These are phyloP conservation scores for Sturmia bella DNA, from an alignment of 2,888 invertebrate species.

Conservation along the genomic window DNA sequence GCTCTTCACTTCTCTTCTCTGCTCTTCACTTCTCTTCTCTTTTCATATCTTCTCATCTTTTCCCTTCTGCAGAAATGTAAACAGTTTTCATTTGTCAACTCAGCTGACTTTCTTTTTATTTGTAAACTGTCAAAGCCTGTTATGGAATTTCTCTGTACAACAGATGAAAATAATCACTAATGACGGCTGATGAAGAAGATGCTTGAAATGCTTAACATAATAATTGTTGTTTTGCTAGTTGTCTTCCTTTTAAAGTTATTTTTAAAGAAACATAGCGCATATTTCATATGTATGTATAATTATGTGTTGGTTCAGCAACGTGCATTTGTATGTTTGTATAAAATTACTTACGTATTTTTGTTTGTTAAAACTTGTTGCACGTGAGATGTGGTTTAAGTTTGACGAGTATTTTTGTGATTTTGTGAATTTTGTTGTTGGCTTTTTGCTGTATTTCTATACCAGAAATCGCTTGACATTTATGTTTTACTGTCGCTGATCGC, in stretches of 20 bases:
- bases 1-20: no score
- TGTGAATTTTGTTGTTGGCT: slow-evolving; percentile 26
- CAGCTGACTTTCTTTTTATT: no score
- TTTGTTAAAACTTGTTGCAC: background rate
- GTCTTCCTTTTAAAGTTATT: slow-evolving; percentile 62
- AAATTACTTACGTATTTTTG: background rate
- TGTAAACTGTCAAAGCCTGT: no score
- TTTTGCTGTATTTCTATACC: slow-evolving; percentile 56
- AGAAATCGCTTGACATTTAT: slow-evolving; percentile 61
- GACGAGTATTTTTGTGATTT: slow-evolving; percentile 39
- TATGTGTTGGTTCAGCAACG: background rate
- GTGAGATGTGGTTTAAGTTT: background rate
- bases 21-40: no score
- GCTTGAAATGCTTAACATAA: slow-evolving; percentile 34
- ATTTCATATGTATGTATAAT: slow-evolving; percentile 24
- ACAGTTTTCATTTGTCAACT: no score
- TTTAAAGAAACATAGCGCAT: slow-evolving; percentile 46
- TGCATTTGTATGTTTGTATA: background rate
- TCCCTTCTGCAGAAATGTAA: no score
- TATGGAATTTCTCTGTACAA: slow-evolving; percentile 9
- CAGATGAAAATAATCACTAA: slow-evolving; percentile 6
- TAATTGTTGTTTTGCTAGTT: slow-evolving; percentile 56
- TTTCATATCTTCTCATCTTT: no score
- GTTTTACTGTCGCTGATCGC: slow-evolving; percentile 36
- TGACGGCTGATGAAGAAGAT: slow-evolving; percentile 17